Base-by-base conservation (phyloP, 2,888 invertebrate genomes). In the Eudemis profundana region DNA sequence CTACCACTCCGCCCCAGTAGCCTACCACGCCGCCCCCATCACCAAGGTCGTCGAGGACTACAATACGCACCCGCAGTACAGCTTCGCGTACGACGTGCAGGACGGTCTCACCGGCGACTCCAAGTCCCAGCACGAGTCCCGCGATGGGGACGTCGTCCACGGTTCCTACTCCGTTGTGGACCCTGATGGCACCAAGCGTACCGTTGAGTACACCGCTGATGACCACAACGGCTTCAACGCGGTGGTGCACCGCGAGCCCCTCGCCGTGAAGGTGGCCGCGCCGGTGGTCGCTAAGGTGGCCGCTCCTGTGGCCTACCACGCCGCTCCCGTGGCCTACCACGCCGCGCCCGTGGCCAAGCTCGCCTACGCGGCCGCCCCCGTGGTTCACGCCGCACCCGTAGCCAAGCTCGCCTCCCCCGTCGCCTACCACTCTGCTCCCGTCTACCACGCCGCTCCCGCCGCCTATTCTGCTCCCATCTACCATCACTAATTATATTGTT, bases 141-240 rank as follows among this genome's bases (percentile, higher is more conserved):
- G 93, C 66, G 86, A 86, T 56, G 93, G 93, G 62, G 93, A 93
- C 69, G 87, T 89, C 33, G 93, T 93, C 15, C 87, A 87, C 68
- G 93, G 93, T 23, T 86, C 89, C 53, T 93, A 93, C 84, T 92
- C 92, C 56, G 76, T 93, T 14, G 83, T 85, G 8, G 93, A 93
- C 68, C 82, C 93, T 38, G 93, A 93, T 69, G 93, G 93, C 69
- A 86, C 82, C 75, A 87, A 86, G 78, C 88, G 93, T 68, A 91
- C 86, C 57, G 93, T 93, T 0, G 93, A 93, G 33, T 93, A 93
- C 82, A 89, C 89, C 66, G 92, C 93, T 65, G 93, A 93, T 72
- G 82, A 86, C 29, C 81, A 89, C 75, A 87, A 90, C 70, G 92
- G 93, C 62, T 93, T 93, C 82, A 93, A 93, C 78, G 93, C 93